These are phyloP conservation scores for Lysandra coridon DNA, from an alignment of 2,888 invertebrate genomes.

Conservation along the genomic window DNA sequence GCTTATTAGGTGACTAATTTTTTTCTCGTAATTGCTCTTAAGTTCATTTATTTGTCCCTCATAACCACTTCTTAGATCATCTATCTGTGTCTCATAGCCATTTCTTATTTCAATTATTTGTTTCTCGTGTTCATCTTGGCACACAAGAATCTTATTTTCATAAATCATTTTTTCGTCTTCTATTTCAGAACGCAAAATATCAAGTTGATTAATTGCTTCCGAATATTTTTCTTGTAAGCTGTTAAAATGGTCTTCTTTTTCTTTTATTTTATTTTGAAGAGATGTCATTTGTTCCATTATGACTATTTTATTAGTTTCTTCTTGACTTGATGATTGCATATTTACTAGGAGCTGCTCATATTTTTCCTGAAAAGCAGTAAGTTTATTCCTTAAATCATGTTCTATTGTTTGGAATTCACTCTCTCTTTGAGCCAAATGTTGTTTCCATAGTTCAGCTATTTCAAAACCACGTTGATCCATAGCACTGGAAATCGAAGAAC, in stretches of 20 bases:
- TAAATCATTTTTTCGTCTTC: constrained; percentile 70
- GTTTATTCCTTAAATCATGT: constrained; percentile 72
- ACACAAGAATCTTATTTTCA: constrained; percentile 66
- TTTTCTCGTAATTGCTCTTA: neutral
- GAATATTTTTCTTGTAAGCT: constrained; percentile 67
- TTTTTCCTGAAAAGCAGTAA: constrained; percentile 72
- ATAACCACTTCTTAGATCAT: constrained; percentile 38
- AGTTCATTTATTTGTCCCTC: constrained; percentile 50
- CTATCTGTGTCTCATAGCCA: constrained; percentile 49
- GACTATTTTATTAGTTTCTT: constrained; percentile 70
- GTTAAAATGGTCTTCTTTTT: constrained; percentile 67
- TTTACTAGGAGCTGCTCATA: constrained; percentile 71
- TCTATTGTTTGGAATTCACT: constrained; percentile 80
- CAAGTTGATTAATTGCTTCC: constrained; percentile 65
- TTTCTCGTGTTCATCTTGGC: constrained; percentile 73
- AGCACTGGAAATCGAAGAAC: constrained; percentile 71
- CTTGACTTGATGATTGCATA: constrained; percentile 70
- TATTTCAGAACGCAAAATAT: constrained; percentile 69
- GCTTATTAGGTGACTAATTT: neutral
- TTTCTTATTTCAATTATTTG: constrained; percentile 55
- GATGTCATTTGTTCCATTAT: constrained; percentile 65
- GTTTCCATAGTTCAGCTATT: constrained; percentile 86
- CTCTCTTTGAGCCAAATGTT: constrained; percentile 83
- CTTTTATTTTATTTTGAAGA: constrained; percentile 68
- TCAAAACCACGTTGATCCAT: constrained; percentile 85